Evolutionary conservation across 1,140 invertebrate genomes (phyloP).

Genomic region (Hycleus cichorii): DNA sequence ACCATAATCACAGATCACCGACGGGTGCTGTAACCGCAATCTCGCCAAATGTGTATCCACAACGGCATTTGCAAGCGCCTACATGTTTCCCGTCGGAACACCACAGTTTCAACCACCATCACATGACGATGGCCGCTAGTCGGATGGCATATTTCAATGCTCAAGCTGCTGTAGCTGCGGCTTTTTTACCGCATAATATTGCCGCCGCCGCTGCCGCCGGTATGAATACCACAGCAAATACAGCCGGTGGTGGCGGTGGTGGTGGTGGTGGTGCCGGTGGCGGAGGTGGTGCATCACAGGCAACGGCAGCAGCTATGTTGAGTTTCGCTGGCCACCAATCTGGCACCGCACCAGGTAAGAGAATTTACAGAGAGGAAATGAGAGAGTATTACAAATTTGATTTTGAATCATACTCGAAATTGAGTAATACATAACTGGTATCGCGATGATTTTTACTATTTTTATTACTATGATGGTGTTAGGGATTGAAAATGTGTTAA

Average conservation of each 20-base stretch:
- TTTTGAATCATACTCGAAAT: too few species aligned
- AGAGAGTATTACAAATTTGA: too few species aligned
- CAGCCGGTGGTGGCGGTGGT: neutral
- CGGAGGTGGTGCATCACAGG: neutral
- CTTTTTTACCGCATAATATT: constrained; percentile 67
- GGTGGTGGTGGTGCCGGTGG: too few species aligned
- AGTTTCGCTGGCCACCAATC: constrained; percentile 33
- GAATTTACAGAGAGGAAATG: too few species aligned
- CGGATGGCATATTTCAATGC: constrained; percentile 82
- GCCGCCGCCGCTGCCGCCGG: constrained; percentile 44
- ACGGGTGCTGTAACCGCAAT: constrained; percentile 43
- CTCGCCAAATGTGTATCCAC: constrained; percentile 39
- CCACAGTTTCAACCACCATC: constrained; percentile 48
- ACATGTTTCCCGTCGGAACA: constrained; percentile 38
- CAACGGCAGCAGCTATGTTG: constrained; percentile 28
- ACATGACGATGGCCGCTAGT: constrained; percentile 61
- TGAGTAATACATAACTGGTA: too few species aligned
- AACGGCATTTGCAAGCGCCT: constrained; percentile 37
- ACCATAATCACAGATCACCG: constrained; percentile 40
- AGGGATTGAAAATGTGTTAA: too few species aligned
- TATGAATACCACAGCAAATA: constrained; percentile 30
- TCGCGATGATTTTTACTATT: too few species aligned
- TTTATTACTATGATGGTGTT: neutral
- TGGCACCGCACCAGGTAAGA: constrained; percentile 12
- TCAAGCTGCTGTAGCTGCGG: constrained; percentile 78